A percentile compares a stretch with the other conserved stretches of the same genome.
Conservation (phyloP, 1,140 invertebrate genomes). For the Phthorimaea operculella region DNA sequence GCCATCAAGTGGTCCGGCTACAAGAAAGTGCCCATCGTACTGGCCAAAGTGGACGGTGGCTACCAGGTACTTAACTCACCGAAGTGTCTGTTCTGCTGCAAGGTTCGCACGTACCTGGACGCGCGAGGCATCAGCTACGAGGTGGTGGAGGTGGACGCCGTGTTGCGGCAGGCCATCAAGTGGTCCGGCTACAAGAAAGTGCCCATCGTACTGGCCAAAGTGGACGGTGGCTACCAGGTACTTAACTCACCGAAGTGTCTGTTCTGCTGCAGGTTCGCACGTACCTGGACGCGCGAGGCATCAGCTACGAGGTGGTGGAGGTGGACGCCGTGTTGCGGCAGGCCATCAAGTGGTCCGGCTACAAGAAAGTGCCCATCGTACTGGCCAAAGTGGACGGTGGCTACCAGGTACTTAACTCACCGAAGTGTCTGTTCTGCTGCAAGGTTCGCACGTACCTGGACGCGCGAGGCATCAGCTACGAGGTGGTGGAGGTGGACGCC, state of each 20-base stretch:
- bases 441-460: conserved; percentile 96
- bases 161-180: conserved; percentile 88
- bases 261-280: conserved; percentile 97
- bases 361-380: conserved; percentile 97
- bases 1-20: conserved; percentile 95
- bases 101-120: conserved; percentile 94
- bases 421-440: conserved; percentile 99
- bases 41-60: conserved; percentile 78
- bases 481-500: conserved; percentile 97
- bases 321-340: conserved; percentile 93
- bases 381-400: conserved; percentile 78
- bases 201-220: conserved; percentile 88
- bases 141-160: conserved; percentile 96
- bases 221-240: conserved; percentile 77
- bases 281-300: conserved; percentile 92
- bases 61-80: conserved; percentile 72
- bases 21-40: conserved; percentile 96
- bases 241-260: conserved; percentile 81
- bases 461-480: conserved; percentile 93
- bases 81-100: conserved; percentile 99
- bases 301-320: conserved; percentile 97
- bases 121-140: conserved; percentile 95
- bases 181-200: conserved; percentile 98
- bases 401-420: conserved; percentile 71
- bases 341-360: conserved; percentile 93